Conservation (phyloP, 2,888 invertebrate genomes). For the Acanthosoma haemorrhoidale region DNA sequence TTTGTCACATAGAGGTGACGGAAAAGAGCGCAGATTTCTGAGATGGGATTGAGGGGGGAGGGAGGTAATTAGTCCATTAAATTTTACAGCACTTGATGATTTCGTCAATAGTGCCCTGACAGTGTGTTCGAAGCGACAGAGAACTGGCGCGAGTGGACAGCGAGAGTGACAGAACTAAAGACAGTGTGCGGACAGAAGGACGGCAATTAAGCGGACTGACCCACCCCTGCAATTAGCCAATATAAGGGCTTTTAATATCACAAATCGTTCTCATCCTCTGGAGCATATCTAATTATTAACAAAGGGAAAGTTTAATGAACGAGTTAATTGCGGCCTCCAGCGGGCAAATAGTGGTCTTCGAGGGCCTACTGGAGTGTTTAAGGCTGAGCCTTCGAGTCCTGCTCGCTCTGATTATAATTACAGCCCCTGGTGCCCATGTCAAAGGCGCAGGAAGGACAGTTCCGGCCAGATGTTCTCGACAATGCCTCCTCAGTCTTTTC, state of each 20-base stretch:
- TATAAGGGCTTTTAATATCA: slow-evolving; percentile 15
- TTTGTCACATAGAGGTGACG: too few species aligned
- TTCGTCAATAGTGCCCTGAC: neutral
- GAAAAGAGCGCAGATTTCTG: too few species aligned
- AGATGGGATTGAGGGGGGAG: too few species aligned
- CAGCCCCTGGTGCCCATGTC: neutral
- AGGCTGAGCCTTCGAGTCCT: neutral
- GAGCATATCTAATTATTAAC: slow-evolving; percentile 23
- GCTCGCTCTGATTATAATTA: slow-evolving; percentile 15
- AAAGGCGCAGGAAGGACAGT: slow-evolving; percentile 7
- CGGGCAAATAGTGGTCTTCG: neutral
- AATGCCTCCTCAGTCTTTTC: neutral
- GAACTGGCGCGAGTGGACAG: neutral
- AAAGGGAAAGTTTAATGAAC: neutral
- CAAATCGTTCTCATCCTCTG: slow-evolving; percentile 29
- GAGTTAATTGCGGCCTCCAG: neutral
- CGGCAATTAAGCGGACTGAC: neutral
- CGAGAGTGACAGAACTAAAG: neutral
- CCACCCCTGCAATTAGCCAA: neutral
- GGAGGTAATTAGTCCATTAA: too few species aligned
- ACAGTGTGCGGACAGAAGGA: neutral
- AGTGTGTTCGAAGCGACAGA: neutral
- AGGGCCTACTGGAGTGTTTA: neutral
- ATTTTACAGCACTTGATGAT: neutral
- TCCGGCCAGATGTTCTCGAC: slow-evolving; percentile 19